Evolutionary conservation across 1,140 invertebrate species (phyloP).

Genomic region (Carcinoscorpius rotundicauda): DNA sequence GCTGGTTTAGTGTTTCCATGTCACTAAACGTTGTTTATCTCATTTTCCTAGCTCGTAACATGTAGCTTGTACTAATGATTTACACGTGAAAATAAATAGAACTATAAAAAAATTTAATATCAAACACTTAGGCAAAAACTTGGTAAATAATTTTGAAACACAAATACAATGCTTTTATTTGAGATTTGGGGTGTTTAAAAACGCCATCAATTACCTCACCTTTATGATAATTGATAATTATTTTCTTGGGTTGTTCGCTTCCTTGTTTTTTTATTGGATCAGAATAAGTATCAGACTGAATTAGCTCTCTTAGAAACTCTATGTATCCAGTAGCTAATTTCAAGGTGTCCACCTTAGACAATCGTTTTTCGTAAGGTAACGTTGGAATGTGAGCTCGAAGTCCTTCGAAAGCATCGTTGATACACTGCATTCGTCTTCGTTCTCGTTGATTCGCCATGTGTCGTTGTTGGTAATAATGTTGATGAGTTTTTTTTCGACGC

Average conservation of each 20-base stretch:
- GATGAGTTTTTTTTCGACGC: constrained; percentile 12
- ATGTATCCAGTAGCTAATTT: constrained; percentile 90
- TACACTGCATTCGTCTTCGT: constrained; percentile 83
- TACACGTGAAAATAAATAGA: no score
- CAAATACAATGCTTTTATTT: no score
- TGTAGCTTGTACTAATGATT: no score
- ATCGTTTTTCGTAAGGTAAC: constrained; percentile 81
- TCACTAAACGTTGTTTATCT: no score
- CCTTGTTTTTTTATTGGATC: constrained; percentile 25
- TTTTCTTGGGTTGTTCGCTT: constrained; percentile 45
- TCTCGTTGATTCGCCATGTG: constrained; percentile 89
- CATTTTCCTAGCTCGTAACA: no score
- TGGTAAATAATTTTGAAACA: no score
- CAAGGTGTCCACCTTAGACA: constrained; percentile 87
- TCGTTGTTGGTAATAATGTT: constrained; percentile 68
- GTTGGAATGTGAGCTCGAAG: constrained; percentile 84
- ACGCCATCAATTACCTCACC: constrained; percentile 36
- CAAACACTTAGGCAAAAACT: no score
- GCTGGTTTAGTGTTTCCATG: no score
- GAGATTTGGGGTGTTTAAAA: no score
- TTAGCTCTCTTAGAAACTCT: constrained; percentile 74
- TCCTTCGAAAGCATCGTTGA: constrained; percentile 87
- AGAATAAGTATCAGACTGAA: constrained; percentile 48
- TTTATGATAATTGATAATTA: constrained; percentile 41
- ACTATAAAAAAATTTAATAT: no score